A percentile compares a stretch with the other conserved stretches of the same genome.
phyloP scores from a whole-genome alignment of 2,888 invertebrate species.

The Perizoma flavofasciatum region DNA sequence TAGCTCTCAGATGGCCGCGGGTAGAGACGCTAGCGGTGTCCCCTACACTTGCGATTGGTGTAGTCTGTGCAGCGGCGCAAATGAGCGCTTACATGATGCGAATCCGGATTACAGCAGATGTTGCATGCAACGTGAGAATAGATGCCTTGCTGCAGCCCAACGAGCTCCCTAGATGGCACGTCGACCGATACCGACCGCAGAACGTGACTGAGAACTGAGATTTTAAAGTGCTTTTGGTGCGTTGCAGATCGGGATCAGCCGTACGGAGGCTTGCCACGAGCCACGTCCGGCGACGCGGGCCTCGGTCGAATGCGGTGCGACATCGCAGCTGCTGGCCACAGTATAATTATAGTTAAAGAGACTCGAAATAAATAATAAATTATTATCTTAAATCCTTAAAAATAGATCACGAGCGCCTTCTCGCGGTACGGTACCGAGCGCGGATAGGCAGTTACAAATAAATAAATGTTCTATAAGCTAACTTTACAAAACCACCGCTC shows the following conservation, averaged over 20 bases:
- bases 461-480: slow-evolving; percentile 82
- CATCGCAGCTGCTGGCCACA: slow-evolving; percentile 75
- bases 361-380: slow-evolving; percentile 85
- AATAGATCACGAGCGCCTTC: slow-evolving; percentile 84
- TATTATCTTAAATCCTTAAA: slow-evolving; percentile 84
- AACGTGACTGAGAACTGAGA: slow-evolving; percentile 35
- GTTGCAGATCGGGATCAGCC: slow-evolving; percentile 55
- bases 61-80: slow-evolving; percentile 47
- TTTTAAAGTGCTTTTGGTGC: slow-evolving; percentile 37
- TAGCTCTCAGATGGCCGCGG: slow-evolving; percentile 62
- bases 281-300: slow-evolving; percentile 76
- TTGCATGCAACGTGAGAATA: slow-evolving; percentile 40
- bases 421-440: slow-evolving; percentile 82
- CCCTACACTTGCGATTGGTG: slow-evolving; percentile 46
- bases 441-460: slow-evolving; percentile 82
- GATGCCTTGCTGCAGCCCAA: slow-evolving; percentile 40
- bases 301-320: slow-evolving; percentile 80
- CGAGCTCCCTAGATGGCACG: slow-evolving; percentile 59
- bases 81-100: slow-evolving; percentile 45
- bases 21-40: slow-evolving; percentile 57
- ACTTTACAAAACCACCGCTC: slow-evolving; percentile 84
- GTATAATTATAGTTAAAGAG: slow-evolving; percentile 81
- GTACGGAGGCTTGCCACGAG: slow-evolving; percentile 52
- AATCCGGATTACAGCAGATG: slow-evolving; percentile 38
- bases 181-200: slow-evolving; percentile 58